phyloP scores from a whole-genome alignment of 92 coral and sea anemone species.

The Actinostola sp. region DNA sequence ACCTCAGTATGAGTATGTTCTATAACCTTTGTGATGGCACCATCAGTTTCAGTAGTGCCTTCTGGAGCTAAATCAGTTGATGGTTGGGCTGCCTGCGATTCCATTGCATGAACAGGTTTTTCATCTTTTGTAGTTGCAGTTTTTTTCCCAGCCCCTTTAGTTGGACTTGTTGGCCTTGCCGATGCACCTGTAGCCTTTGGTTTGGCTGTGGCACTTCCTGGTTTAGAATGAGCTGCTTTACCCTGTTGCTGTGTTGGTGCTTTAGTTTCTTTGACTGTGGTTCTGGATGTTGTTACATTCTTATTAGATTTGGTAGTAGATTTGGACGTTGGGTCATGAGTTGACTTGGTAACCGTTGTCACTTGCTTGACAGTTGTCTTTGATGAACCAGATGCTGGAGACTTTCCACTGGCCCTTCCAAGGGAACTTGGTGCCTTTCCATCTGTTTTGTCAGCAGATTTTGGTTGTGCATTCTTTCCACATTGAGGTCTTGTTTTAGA shows the following conservation, averaged over 20 bases:
- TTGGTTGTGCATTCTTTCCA: conserved; percentile 34
- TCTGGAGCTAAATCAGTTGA: neutral
- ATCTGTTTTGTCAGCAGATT: conserved; percentile 10
- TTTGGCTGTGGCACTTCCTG: conserved; percentile 37
- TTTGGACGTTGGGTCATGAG: conserved; percentile 44
- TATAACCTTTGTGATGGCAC: conserved; percentile 2
- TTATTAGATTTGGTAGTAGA: conserved; percentile 50
- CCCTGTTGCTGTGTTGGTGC: conserved; percentile 8
- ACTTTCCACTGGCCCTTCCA: conserved; percentile 31
- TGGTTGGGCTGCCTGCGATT: conserved; percentile 9
- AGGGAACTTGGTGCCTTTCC: conserved; percentile 10
- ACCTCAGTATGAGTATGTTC: conserved; percentile 24
- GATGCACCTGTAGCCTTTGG: conserved; percentile 16
- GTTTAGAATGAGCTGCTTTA: conserved; percentile 33
- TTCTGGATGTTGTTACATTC: conserved; percentile 42
- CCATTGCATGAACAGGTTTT: conserved; percentile 5
- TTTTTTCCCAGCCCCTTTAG: conserved; percentile 30
- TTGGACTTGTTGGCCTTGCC: conserved; percentile 35
- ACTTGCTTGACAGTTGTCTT: conserved; percentile 44
- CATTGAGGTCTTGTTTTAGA: conserved; percentile 37
- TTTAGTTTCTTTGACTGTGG: conserved; percentile 57
- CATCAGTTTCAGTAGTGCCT: conserved; percentile 13
- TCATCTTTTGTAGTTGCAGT: conserved; percentile 29
- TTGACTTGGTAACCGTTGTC: conserved; percentile 28
- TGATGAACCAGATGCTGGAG: conserved; percentile 41